Percentiles rank a stretch among this genome's conserved stretches.
phyloP scores from a whole-genome alignment of 2,113 vertebrate genomes.

The Chaetops frenatus region DNA sequence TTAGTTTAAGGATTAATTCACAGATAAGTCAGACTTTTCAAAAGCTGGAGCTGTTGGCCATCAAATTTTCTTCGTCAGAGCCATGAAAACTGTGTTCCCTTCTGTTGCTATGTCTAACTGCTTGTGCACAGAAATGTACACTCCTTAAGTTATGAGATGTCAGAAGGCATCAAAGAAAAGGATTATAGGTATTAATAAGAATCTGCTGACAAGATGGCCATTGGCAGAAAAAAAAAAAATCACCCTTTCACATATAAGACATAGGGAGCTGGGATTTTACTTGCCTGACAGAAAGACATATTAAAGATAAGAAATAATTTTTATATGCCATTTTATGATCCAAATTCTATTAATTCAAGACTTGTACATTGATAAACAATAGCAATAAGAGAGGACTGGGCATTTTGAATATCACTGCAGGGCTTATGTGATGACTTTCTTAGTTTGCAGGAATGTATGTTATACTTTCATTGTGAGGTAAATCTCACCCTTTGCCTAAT shows the following conservation, averaged over 20 bases:
- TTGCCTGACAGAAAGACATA: background rate
- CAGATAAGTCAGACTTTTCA: background rate
- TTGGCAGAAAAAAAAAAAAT: background rate
- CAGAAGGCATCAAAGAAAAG: background rate
- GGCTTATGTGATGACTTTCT: background rate
- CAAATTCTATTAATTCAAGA: background rate
- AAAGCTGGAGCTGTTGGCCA: background rate
- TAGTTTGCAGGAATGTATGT: background rate
- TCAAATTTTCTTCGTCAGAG: background rate
- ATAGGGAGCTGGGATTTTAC: background rate
- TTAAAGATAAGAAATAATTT: background rate
- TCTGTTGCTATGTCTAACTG: background rate
- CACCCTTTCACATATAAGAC: background rate
- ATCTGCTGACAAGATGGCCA: background rate
- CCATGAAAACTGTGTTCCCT: background rate
- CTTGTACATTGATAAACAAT: background rate
- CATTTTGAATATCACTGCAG: background rate
- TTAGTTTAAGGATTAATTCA: background rate
- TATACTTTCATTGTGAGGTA: background rate
- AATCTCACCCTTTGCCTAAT: background rate
- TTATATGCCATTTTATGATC: conserved; percentile 1
- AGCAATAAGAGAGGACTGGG: background rate
- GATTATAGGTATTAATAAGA: conserved; percentile 2
- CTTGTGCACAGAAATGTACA: background rate
- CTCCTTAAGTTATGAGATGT: background rate